phyloP scores from a whole-genome alignment of 2,797 vertebrate species.

The Dermochelys coriacea region DNA sequence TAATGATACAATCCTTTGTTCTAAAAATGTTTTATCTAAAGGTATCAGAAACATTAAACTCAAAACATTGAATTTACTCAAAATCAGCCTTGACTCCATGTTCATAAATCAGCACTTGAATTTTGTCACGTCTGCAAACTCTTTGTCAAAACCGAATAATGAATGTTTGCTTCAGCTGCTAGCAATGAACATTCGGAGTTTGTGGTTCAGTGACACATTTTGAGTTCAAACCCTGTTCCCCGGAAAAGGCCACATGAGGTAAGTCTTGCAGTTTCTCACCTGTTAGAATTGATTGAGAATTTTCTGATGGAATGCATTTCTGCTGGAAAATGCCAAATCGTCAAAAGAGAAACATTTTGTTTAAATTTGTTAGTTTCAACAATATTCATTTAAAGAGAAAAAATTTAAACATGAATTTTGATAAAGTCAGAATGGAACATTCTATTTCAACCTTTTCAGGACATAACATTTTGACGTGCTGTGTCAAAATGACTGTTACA shows the following conservation, averaged over 20 bases:
- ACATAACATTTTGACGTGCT: background rate
- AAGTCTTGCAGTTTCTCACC: background rate
- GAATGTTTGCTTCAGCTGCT: background rate
- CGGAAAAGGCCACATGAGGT: background rate
- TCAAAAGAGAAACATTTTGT: background rate
- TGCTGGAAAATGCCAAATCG: background rate
- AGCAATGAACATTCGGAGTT: background rate
- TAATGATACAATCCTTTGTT: background rate
- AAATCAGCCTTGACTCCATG: background rate
- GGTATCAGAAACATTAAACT: background rate
- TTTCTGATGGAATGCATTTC: background rate
- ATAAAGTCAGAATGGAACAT: background rate
- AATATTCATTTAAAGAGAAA: background rate
- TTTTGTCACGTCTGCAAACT: background rate
- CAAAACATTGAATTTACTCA: background rate
- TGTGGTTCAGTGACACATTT: background rate
- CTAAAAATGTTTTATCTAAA: background rate
- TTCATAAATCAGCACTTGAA: background rate
- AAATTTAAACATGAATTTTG: background rate
- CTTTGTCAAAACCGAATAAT: background rate
- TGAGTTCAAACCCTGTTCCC: too few relatives aligned
- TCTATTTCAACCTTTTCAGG: background rate
- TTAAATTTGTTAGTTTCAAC: background rate
- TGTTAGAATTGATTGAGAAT: background rate
- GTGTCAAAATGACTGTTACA: background rate